Evolutionary conservation across 2,888 invertebrate genomes (phyloP).

Genomic region (Lamellibrachia columna): DNA sequence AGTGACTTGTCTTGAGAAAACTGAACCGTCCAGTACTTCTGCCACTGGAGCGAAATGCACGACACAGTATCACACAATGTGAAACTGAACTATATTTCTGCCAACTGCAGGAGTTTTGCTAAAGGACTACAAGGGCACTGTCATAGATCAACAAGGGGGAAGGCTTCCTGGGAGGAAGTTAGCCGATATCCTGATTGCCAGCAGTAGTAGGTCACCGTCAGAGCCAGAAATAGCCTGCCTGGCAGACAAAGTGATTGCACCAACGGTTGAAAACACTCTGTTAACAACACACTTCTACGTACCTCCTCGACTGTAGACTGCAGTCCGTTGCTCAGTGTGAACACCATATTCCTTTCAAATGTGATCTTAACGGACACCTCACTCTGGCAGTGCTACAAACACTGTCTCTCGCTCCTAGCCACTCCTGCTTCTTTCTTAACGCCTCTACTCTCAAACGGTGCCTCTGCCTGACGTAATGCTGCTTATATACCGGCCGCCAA

Average conservation of each 20-base stretch:
- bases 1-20: neutral
- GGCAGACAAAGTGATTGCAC: conserved; percentile 3
- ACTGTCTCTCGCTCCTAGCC: neutral
- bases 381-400: neutral
- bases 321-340: conserved; percentile 16
- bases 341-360: neutral
- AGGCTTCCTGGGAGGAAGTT: neutral
- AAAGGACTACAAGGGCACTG: neutral
- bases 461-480: neutral
- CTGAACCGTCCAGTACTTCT: no score
- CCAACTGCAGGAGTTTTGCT: neutral
- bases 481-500: neutral
- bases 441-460: neutral
- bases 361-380: neutral
- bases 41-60: no score
- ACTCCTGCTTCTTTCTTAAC: neutral
- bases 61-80: neutral
- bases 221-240: neutral
- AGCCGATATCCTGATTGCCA: neutral
- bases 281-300: neutral
- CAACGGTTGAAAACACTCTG: neutral
- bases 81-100: neutral
- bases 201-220: neutral
- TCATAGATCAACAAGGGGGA: no score
- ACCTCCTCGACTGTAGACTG: conserved; percentile 6